A percentile compares a stretch with the other conserved stretches of the same genome.
These are phyloP conservation scores for Chiridota heheva DNA, from an alignment of 35 echinoderm and acorn worm genomes.

Conservation along the genomic window DNA sequence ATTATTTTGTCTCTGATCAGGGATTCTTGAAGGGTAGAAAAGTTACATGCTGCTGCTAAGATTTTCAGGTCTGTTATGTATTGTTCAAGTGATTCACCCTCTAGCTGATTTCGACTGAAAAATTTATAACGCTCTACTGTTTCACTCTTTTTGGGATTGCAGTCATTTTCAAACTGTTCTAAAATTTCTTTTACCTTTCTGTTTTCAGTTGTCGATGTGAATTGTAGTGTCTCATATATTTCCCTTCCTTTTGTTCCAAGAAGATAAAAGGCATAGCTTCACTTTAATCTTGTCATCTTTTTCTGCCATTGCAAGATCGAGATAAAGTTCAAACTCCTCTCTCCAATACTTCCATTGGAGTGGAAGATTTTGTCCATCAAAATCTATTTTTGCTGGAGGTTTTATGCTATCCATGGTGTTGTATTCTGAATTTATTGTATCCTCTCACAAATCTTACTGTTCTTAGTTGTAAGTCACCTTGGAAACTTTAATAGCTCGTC, in stretches of 20 bases:
- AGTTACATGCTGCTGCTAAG: not conserved
- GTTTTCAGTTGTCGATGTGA: not conserved
- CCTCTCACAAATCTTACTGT: no score
- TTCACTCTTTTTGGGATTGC: slow-evolving; percentile 26
- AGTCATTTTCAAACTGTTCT: not conserved
- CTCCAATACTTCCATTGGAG: not conserved
- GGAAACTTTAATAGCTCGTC: no score
- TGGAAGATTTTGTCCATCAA: not conserved
- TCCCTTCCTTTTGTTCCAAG: not conserved
- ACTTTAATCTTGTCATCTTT: slow-evolving; percentile 9
- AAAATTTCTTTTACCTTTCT: not conserved
- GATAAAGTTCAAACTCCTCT: slow-evolving; percentile 11
- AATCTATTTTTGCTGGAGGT: not conserved
- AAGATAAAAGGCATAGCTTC: slow-evolving; percentile 12
- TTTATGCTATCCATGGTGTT: slow-evolving; percentile 8
- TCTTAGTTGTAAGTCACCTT: no score
- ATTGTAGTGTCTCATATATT: not conserved
- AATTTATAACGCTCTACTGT: slow-evolving; percentile 35
- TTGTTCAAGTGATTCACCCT: not conserved
- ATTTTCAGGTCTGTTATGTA: slow-evolving; percentile 10
- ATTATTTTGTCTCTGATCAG: slow-evolving; percentile 9
- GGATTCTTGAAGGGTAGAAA: not conserved
- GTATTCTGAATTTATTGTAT: no score
- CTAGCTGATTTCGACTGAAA: slow-evolving; percentile 17
- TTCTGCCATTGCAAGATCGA: slow-evolving; percentile 4